These are phyloP conservation scores for Rhineura floridana DNA, from an alignment of 2,113 vertebrate species.

Conservation along the genomic window DNA sequence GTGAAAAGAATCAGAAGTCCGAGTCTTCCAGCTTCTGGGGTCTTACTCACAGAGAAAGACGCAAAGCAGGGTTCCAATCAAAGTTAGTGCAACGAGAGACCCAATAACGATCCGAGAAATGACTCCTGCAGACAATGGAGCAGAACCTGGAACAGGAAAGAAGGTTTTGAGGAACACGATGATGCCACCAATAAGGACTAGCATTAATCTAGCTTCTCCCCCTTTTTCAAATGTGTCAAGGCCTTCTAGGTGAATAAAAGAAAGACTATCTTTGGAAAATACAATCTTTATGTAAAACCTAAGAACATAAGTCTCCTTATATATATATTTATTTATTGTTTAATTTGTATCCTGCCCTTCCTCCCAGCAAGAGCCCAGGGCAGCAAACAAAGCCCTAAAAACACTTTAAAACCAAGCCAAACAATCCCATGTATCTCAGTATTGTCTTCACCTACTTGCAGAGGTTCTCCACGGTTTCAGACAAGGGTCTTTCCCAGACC, in stretches of 20 bases:
- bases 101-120: neutral
- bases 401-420: too few relatives aligned
- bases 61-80: neutral
- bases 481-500: too few relatives aligned
- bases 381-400: too few relatives aligned
- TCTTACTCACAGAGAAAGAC: neutral
- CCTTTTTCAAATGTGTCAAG: neutral
- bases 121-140: neutral
- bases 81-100: neutral
- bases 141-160: neutral
- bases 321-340: too few relatives aligned
- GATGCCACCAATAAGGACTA: neutral
- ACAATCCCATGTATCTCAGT: too few relatives aligned
- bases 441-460: too few relatives aligned
- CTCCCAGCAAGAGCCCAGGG: too few relatives aligned
- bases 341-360: too few relatives aligned
- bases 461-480: too few relatives aligned
- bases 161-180: neutral
- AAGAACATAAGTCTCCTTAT: too few relatives aligned
- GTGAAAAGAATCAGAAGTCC: neutral
- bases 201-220: neutral
- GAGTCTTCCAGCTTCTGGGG: accelerated
- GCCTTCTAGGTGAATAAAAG: neutral
- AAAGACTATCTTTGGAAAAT: neutral
- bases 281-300: too few relatives aligned